Conservation (phyloP, 1,140 invertebrate species). For the Paracyclopina nana region DNA sequence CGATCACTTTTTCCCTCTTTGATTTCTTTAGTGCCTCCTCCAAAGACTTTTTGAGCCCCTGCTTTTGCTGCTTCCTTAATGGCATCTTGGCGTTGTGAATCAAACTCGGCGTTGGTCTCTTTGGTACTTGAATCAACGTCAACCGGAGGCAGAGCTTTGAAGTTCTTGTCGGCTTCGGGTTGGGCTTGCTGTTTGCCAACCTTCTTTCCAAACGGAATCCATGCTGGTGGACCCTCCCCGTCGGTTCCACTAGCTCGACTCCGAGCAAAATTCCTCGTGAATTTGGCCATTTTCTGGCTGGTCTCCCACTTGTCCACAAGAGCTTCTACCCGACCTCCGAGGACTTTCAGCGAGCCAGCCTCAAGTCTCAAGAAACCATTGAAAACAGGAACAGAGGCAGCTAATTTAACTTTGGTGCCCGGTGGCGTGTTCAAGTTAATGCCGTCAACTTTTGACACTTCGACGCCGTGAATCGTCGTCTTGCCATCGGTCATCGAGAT, state of each 20-base stretch:
- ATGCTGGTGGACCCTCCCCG: neutral
- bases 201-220: neutral
- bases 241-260: neutral
- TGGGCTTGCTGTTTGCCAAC: neutral
- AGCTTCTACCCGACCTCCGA: neutral
- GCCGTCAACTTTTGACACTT: neutral
- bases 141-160: neutral
- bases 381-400: neutral
- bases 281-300: neutral
- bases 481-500: neutral
- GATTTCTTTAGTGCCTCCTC: neutral
- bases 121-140: neutral
- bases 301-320: neutral
- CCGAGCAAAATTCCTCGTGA: neutral
- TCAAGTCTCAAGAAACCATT: neutral
- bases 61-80: neutral
- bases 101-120: neutral
- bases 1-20: slow-evolving; percentile 1
- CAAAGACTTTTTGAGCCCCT: neutral
- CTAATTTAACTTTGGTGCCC: neutral
- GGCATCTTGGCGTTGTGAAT: slow-evolving; percentile 2
- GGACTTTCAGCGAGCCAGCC: neutral
- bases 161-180: neutral
- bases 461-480: neutral
- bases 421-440: neutral